Evolutionary conservation across 2,113 vertebrate species (phyloP).

Genomic region (Labrus mixtus): DNA sequence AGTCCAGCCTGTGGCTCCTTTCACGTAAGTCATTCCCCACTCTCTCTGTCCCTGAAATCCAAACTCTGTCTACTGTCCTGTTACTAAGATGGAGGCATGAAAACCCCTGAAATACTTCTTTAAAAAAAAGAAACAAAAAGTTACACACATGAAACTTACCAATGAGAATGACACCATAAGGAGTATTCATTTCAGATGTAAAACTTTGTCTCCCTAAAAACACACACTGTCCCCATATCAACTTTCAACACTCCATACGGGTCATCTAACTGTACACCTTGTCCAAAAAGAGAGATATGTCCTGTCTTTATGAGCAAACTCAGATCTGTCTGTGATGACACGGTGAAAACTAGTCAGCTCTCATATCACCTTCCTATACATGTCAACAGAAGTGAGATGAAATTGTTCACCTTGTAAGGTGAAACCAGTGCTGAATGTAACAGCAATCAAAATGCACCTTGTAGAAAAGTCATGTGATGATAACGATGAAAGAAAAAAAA

Average conservation of each 20-base stretch:
- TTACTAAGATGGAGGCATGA: too few species aligned
- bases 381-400: constrained; percentile 44
- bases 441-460: neutral
- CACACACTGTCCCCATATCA: neutral
- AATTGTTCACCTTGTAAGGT: constrained; percentile 61
- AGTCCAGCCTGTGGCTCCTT: too few species aligned
- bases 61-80: too few species aligned
- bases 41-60: too few species aligned
- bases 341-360: constrained; percentile 53
- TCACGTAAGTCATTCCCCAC: too few species aligned
- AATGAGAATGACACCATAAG: neutral
- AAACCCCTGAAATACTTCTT: too few species aligned
- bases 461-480: neutral
- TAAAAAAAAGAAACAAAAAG: neutral
- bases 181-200: neutral
- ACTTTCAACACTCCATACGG: neutral
- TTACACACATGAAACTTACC: neutral
- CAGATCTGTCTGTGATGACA: constrained; percentile 51
- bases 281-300: constrained; percentile 23
- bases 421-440: constrained; percentile 7
- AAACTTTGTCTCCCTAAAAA: too few species aligned
- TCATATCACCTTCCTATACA: constrained; percentile 38
- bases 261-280: neutral
- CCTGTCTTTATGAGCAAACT: constrained; percentile 39
- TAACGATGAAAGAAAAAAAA: neutral